These are phyloP conservation scores for Hippolais icterina DNA, from an alignment of 2,113 vertebrate species.

Conservation along the genomic window DNA sequence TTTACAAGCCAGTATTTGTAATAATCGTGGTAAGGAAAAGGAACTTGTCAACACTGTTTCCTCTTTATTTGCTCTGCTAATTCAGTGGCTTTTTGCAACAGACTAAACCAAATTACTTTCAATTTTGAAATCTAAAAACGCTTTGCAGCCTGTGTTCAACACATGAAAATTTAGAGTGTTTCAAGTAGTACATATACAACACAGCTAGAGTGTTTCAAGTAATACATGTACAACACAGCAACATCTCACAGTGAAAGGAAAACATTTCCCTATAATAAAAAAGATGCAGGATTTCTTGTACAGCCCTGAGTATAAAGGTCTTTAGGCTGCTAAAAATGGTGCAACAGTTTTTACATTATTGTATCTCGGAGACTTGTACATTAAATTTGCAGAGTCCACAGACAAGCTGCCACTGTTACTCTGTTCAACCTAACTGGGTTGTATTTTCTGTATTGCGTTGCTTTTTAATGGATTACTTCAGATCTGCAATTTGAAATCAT, in stretches of 20 bases:
- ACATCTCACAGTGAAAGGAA: background rate
- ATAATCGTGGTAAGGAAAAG: slow-evolving; percentile 6
- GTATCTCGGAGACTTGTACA: fast-evolving
- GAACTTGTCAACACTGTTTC: slow-evolving; percentile 27
- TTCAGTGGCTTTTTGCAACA: background rate
- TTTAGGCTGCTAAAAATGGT: background rate
- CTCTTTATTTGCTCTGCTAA: slow-evolving; percentile 5
- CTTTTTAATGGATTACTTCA: background rate
- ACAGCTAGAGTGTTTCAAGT: too few relatives aligned
- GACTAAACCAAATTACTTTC: background rate
- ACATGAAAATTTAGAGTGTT: background rate
- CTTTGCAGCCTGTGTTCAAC: background rate
- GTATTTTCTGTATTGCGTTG: background rate
- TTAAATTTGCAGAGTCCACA: background rate
- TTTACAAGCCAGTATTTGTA: background rate
- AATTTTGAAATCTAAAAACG: background rate
- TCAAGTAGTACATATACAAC: too few relatives aligned
- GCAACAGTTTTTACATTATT: background rate
- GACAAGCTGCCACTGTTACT: background rate
- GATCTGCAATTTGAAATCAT: background rate
- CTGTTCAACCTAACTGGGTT: background rate
- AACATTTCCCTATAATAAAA: background rate
- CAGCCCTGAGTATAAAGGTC: background rate
- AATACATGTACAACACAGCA: background rate
- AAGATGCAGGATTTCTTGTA: background rate